Evolutionary conservation across 2,888 invertebrate genomes (phyloP).

Genomic region (Mesorhabditis belari): DNA sequence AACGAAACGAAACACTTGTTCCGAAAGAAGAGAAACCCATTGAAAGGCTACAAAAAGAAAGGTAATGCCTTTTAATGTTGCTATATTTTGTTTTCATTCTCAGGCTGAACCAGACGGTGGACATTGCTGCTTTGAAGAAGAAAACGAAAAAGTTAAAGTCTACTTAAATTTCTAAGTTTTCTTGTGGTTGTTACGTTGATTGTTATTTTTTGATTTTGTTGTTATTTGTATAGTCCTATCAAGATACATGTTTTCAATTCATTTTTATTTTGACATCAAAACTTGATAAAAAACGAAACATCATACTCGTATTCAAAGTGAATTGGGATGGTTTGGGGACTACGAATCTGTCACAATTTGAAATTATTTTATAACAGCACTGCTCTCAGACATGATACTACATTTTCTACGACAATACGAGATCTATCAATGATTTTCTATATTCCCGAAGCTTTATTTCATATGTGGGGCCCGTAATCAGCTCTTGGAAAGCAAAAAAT

Average conservation of each 20-base stretch:
- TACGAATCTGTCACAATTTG: too few relatives aligned
- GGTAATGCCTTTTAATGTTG: too few relatives aligned
- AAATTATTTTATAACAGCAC: too few relatives aligned
- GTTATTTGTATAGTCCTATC: neutral
- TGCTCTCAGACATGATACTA: too few relatives aligned
- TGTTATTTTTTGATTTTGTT: neutral
- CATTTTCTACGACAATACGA: too few relatives aligned
- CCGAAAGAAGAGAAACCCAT: constrained; percentile 20
- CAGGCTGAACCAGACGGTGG: constrained; percentile 18
- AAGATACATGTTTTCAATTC: neutral
- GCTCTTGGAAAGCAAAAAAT: too few relatives aligned
- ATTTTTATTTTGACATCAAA: neutral
- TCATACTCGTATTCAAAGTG: too few relatives aligned
- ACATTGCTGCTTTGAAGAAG: constrained; percentile 32
- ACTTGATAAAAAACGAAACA: constrained; percentile 1
- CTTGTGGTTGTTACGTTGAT: constrained; percentile 3
- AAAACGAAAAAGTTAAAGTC: constrained; percentile 29
- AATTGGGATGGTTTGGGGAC: too few relatives aligned
- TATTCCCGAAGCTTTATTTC: too few relatives aligned
- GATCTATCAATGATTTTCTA: too few relatives aligned
- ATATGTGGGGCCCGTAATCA: too few relatives aligned
- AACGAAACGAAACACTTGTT: constrained; percentile 15
- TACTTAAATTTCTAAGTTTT: neutral
- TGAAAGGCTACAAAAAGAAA: constrained; percentile 20
- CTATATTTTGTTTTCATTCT: too few relatives aligned